These are phyloP conservation scores for Amphimallon solstitiale DNA, from an alignment of 2,888 invertebrate species.

Conservation along the genomic window DNA sequence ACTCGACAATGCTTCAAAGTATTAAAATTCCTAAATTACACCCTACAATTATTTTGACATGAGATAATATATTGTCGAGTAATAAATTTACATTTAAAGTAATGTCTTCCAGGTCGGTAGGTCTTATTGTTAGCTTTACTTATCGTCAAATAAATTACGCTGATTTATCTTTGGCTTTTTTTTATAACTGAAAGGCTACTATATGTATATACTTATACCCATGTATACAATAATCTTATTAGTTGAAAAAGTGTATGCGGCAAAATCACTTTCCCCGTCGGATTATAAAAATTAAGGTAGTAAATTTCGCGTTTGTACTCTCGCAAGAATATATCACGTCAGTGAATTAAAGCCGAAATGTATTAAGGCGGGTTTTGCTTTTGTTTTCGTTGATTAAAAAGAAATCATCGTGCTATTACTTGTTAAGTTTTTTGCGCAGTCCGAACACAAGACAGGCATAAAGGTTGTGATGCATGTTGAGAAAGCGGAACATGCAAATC, in stretches of 20 bases:
- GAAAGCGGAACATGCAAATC: constrained; percentile 9
- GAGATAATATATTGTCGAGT: not conserved
- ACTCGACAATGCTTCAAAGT: not conserved
- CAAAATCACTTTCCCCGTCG: not conserved
- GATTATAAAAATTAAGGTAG: not conserved
- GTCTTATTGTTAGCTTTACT: not conserved
- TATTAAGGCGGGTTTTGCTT: no score
- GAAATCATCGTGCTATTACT: no score
- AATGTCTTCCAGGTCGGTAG: not conserved
- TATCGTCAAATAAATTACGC: constrained; percentile 5
- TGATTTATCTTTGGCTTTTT: not conserved
- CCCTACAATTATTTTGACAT: constrained; percentile 1
- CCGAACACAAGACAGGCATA: not conserved
- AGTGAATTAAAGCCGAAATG: no score
- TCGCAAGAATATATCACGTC: not conserved
- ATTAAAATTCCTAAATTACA: not conserved
- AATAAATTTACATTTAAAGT: not conserved
- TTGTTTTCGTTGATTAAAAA: no score
- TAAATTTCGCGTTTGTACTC: not conserved
- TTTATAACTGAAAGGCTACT: not conserved
- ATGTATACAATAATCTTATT: not conserved
- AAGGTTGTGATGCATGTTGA: constrained; percentile 10
- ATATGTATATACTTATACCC: not conserved
- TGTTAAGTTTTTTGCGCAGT: not conserved
- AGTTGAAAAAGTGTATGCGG: not conserved